Percentiles rank a stretch among this genome's conserved stretches.
Conservation (phyloP, 2,888 invertebrate genomes). For the Dynastes hyllus region DNA sequence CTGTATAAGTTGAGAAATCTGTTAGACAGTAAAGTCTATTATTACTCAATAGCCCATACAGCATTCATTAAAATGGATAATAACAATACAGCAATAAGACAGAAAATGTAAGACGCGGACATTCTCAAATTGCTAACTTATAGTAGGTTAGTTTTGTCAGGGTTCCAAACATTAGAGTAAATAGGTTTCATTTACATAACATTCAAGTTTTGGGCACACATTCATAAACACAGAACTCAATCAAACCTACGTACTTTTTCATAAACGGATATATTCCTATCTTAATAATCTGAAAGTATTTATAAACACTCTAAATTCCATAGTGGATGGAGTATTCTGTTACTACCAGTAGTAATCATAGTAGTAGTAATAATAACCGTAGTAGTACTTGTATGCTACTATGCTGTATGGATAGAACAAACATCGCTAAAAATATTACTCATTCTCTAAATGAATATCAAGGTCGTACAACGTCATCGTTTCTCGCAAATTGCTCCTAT, state of each 20-base stretch:
- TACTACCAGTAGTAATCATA: background rate
- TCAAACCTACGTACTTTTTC: slow-evolving; percentile 7
- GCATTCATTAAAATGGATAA: no score
- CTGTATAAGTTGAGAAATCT: no score
- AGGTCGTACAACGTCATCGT: slow-evolving; percentile 28
- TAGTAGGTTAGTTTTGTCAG: no score
- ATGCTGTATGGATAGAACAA: background rate
- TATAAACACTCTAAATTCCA: slow-evolving; percentile 24
- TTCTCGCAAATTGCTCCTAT: slow-evolving; percentile 1
- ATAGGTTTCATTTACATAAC: no score
- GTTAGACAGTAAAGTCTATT: no score
- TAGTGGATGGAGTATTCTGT: slow-evolving; percentile 1
- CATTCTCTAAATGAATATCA: slow-evolving; percentile 44
- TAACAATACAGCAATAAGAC: no score
- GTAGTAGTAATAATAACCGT: background rate
- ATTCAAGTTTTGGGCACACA: background rate
- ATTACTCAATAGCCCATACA: no score
- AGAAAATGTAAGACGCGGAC: no score
- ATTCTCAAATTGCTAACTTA: no score
- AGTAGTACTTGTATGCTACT: background rate
- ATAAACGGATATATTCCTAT: background rate
- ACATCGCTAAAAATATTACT: slow-evolving; percentile 42
- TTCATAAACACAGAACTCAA: slow-evolving; percentile 8
- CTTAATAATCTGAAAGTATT: background rate
- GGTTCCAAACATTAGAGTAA: no score